phyloP scores from a whole-genome alignment of 2,113 vertebrate genomes.

The Podarcis muralis region DNA sequence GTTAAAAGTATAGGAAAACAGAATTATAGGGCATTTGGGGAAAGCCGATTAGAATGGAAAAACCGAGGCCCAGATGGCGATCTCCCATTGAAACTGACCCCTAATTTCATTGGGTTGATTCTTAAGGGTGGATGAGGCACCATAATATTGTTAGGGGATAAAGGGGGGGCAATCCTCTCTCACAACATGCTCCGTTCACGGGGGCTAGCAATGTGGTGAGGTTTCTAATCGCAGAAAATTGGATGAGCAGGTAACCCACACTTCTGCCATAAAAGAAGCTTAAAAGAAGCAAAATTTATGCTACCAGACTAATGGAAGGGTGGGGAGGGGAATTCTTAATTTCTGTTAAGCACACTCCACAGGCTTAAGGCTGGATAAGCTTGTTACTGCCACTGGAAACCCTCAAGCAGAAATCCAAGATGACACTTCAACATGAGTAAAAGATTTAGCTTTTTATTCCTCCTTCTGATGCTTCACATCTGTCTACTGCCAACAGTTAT shows the following conservation, averaged over 20 bases:
- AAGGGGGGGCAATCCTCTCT: conserved; percentile 27
- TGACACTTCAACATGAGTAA: not conserved
- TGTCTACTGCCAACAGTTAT: not conserved
- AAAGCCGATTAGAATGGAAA: conserved; percentile 7
- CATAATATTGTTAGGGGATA: not conserved
- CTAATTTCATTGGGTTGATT: conserved; percentile 33
- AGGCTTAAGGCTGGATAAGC: not conserved
- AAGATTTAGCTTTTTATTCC: not conserved
- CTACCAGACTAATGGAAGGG: fast-evolving
- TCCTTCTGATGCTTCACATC: not conserved
- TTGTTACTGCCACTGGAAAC: not conserved
- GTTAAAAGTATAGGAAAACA: not conserved
- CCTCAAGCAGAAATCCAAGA: not conserved
- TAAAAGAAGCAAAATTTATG: fast-evolving
- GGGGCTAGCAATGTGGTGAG: not conserved
- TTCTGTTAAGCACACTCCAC: not conserved
- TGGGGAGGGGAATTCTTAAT: not conserved
- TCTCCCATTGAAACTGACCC: not conserved
- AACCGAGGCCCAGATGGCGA: conserved; percentile 36
- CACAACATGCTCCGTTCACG: not conserved
- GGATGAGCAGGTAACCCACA: fast-evolving
- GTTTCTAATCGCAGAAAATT: conserved; percentile 47
- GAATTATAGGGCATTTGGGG: not conserved
- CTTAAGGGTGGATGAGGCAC: not conserved
- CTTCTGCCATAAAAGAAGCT: not conserved